Evolutionary conservation across 2,113 vertebrate genomes (phyloP), one percentile per base, ranked within the genome.

Genomic region (Xyliphius kryptos): DNA sequence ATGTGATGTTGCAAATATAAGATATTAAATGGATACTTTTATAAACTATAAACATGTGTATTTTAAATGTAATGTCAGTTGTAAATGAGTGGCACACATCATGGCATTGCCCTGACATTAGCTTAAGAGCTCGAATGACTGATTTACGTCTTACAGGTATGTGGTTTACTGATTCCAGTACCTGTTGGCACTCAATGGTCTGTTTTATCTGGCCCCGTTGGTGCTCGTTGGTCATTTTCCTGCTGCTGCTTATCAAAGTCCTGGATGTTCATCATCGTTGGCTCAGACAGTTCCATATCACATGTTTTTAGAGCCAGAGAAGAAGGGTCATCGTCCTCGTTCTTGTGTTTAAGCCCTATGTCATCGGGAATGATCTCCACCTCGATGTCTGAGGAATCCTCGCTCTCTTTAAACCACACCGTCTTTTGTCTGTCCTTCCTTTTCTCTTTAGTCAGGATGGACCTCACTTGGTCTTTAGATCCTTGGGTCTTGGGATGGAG

Each of bases 321-420:
- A 0, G 79, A 78, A n/a, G n/a, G n/a, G 66, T 83, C 79, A n/a
- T 78, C 74, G 4, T 82, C 76, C 17, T 81, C 71, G 56, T 74
- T 69, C 62, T 78, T 76, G 7, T 61, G 75, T 43, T 71, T 72
- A 38, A 82, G 76, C 44, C 85, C 83, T 54, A 82, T 77, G 3
- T 78, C 79, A 49, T 87, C 86, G 0, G 87, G 88, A 67, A 89
- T 89, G 16, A 91, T 84, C 67, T 89, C 82, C 63, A 86, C 86
- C 71, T 90, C 87, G n/a, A 87, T 86, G 66, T 87, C 85, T 0
- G 85, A 83, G 2, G 87, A 86, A 66, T 87, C 82, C 63, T 86
- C 83, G n/a, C 77, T 85, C 64, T 91, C 85, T 59, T 88, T 88
- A 74, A 91, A 91, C 90, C 88, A 91, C 49, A 90, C 89, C 0